Evolutionary conservation across 2,113 vertebrate species (phyloP).

Genomic region (Hemicordylus capensis): DNA sequence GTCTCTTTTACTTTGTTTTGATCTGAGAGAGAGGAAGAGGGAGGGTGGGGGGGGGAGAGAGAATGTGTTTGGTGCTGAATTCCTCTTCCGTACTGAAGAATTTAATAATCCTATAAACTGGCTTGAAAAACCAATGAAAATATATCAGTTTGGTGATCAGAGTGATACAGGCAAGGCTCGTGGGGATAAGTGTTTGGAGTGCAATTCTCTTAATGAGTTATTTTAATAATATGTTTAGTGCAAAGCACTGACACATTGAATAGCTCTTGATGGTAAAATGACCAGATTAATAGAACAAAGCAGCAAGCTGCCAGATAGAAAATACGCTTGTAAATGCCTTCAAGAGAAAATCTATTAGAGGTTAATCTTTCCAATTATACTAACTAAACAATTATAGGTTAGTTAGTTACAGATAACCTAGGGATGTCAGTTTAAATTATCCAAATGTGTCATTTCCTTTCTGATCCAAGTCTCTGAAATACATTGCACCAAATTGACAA

Average conservation of each 20-base stretch:
- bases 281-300: neutral
- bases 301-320: neutral
- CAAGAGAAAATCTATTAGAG: neutral
- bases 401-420: neutral
- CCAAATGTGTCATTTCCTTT: neutral
- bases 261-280: neutral
- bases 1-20: neutral
- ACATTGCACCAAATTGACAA: neutral
- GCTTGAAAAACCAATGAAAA: neutral
- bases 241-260: neutral
- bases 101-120: neutral
- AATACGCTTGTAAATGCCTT: neutral
- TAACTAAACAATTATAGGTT: too few species aligned
- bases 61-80: neutral
- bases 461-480: neutral
- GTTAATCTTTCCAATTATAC: too few species aligned
- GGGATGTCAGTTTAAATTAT: neutral
- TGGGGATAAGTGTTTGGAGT: neutral
- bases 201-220: neutral
- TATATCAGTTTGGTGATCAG: slow-evolving; percentile 29
- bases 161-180: slow-evolving; percentile 14
- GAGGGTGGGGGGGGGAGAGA: too few species aligned
- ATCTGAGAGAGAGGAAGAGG: too few species aligned
- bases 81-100: neutral
- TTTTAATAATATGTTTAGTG: slow-evolving; percentile 12